Conservation (phyloP, 2,113 vertebrate species). For the Sturnus vulgaris region DNA sequence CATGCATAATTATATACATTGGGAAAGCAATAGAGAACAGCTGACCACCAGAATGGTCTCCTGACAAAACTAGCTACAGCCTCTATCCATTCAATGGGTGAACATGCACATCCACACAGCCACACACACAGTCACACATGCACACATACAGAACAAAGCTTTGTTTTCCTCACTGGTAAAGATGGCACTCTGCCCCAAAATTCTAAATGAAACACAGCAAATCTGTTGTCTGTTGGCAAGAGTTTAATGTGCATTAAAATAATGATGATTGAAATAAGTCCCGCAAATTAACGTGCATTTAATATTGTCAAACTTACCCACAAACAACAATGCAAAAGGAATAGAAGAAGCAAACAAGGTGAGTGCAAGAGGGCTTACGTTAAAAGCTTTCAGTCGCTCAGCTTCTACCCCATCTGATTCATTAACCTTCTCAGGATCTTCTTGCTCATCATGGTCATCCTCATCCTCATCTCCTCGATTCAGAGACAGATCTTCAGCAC, state of each 20-base stretch:
- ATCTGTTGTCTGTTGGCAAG: conserved; percentile 64
- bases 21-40: conserved; percentile 59
- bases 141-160: conserved; percentile 61
- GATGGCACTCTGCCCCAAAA: conserved; percentile 62
- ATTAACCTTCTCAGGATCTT: conserved; percentile 79
- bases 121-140: conserved; percentile 13
- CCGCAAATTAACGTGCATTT: conserved; percentile 61
- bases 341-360: background rate
- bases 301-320: conserved; percentile 53
- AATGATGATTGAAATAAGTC: conserved; percentile 20
- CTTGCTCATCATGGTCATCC: conserved; percentile 81
- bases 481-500: conserved; percentile 80
- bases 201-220: conserved; percentile 71
- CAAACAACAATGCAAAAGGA: conserved; percentile 44
- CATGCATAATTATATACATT: conserved; percentile 76
- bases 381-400: conserved; percentile 83
- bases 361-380: conserved; percentile 74
- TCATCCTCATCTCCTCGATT: conserved; percentile 82
- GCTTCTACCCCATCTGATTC: conserved; percentile 81
- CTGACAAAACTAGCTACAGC: conserved; percentile 39
- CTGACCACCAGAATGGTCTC: conserved; percentile 53
- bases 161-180: conserved; percentile 42
- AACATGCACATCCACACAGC: conserved; percentile 63
- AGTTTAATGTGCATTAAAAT: conserved; percentile 59
- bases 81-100: conserved; percentile 35